Evolutionary conservation across 2,888 invertebrate genomes (phyloP).

Genomic region (Stenodema calcarata): DNA sequence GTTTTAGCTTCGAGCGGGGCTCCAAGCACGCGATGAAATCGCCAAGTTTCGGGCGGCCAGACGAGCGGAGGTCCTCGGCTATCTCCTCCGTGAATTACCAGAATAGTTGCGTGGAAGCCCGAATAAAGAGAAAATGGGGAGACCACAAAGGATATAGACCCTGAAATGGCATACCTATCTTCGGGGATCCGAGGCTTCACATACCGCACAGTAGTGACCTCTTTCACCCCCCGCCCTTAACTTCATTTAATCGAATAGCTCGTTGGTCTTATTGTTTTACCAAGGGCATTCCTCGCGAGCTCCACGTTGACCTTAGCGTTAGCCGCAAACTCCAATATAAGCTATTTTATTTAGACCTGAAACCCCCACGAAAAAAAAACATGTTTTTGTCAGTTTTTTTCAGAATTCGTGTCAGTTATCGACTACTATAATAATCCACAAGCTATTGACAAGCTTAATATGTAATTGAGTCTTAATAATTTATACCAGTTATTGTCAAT

Average conservation of each 20-base stretch:
- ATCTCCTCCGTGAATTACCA: slow-evolving; percentile 36
- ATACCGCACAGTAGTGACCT: slow-evolving; percentile 29
- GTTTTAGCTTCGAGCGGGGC: neutral
- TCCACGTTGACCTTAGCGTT: neutral
- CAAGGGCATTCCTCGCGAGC: slow-evolving; percentile 24
- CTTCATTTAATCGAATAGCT: slow-evolving; percentile 42
- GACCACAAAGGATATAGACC: slow-evolving; percentile 40
- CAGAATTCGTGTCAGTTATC: too few relatives aligned
- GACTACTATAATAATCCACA: too few relatives aligned
- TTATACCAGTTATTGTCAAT: too few relatives aligned
- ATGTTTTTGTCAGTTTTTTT: too few relatives aligned
- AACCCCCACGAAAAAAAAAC: too few relatives aligned
- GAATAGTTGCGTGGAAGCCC: slow-evolving; percentile 26
- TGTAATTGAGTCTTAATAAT: too few relatives aligned
- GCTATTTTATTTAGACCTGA: neutral
- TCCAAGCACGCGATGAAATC: neutral
- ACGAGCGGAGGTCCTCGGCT: neutral
- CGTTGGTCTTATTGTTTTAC: slow-evolving; percentile 37
- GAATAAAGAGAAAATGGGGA: slow-evolving; percentile 1
- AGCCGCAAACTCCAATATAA: neutral
- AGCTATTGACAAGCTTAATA: too few relatives aligned
- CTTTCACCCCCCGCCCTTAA: neutral
- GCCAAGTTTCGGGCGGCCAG: neutral
- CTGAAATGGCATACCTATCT: slow-evolving; percentile 42
- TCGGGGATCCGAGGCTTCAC: neutral